Percentiles rank a stretch among this genome's conserved stretches.
Evolutionary conservation across 1,140 invertebrate species (phyloP).

Genomic region (Prorops nasuta): DNA sequence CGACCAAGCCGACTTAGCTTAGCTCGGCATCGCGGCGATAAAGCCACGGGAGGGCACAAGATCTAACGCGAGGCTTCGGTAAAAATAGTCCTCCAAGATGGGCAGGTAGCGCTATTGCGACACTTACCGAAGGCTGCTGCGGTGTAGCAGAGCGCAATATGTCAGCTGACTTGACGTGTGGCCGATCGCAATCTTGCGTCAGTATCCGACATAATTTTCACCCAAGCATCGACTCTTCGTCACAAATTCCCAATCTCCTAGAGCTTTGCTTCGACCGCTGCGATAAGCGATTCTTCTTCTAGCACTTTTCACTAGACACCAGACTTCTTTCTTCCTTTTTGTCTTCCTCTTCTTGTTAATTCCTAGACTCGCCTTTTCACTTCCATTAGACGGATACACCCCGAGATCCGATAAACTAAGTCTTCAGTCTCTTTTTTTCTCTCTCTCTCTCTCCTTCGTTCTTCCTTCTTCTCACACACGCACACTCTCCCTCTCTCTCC

Average conservation of each 20-base stretch:
- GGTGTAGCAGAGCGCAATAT: conserved; percentile 57
- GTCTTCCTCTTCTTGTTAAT: too few species aligned
- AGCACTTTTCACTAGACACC: too few species aligned
- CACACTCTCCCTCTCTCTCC: conserved; percentile 1
- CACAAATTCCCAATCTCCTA: background rate
- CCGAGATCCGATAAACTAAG: conserved; percentile 3
- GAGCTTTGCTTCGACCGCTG: conserved; percentile 10
- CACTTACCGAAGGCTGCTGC: conserved; percentile 55
- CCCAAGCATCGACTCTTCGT: conserved; percentile 24
- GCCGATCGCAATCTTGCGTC: conserved; percentile 48
- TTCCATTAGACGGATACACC: conserved; percentile 1
- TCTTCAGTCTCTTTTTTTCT: background rate
- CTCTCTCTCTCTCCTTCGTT: background rate
- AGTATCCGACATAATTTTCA: conserved; percentile 55
- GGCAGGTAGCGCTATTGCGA: conserved; percentile 31
- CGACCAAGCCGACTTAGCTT: too few species aligned
- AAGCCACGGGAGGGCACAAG: too few species aligned
- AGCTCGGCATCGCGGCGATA: too few species aligned
- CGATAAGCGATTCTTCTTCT: background rate
- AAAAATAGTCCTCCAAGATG: conserved; percentile 18
- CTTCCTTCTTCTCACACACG: conserved; percentile 11
- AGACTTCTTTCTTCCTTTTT: too few species aligned
- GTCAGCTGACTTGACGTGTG: conserved; percentile 57
- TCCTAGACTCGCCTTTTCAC: conserved; percentile 21
- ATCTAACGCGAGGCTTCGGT: background rate